phyloP scores from a whole-genome alignment of 2,797 vertebrate genomes.

The Pithecia hirsuta region DNA sequence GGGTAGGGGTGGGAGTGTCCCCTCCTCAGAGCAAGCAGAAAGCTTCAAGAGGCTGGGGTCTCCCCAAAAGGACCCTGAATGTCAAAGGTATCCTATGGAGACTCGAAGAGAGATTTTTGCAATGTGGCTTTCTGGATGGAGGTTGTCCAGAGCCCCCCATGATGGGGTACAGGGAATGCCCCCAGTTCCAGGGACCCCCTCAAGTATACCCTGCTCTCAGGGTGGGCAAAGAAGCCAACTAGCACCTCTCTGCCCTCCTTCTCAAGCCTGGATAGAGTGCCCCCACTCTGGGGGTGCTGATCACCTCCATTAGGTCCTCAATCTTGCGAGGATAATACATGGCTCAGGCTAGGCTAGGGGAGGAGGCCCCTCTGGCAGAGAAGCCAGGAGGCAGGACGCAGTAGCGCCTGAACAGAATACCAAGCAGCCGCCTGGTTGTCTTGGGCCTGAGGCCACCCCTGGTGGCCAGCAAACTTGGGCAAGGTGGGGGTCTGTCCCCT shows the following conservation, averaged over 20 bases:
- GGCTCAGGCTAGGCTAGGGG: slow-evolving; percentile 79
- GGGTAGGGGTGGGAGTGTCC: slow-evolving; percentile 2
- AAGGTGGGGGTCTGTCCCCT: not conserved
- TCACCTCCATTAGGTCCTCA: slow-evolving; percentile 86
- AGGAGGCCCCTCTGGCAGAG: slow-evolving; percentile 75
- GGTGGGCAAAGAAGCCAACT: not conserved
- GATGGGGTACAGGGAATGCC: not conserved
- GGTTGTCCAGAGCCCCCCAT: not conserved
- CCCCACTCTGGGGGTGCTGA: slow-evolving; percentile 71
- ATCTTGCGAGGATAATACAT: slow-evolving; percentile 88
- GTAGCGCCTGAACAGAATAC: slow-evolving; percentile 48
- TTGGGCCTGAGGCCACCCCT: not conserved
- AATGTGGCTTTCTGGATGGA: not conserved
- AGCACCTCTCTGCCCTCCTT: not conserved
- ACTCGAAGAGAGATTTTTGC: not conserved
- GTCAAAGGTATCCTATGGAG: not conserved
- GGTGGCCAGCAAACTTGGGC: not conserved
- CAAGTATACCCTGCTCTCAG: not conserved
- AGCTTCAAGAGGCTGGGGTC: not conserved
- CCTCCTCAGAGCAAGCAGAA: not conserved
- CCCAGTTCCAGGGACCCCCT: not conserved
- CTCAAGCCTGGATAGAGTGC: slow-evolving; percentile 6
- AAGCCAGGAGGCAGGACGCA: not conserved
- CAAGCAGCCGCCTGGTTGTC: not conserved
- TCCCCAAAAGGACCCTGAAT: not conserved